Evolutionary conservation across 2,888 invertebrate genomes (phyloP).

Genomic region (Graphium colonna): DNA sequence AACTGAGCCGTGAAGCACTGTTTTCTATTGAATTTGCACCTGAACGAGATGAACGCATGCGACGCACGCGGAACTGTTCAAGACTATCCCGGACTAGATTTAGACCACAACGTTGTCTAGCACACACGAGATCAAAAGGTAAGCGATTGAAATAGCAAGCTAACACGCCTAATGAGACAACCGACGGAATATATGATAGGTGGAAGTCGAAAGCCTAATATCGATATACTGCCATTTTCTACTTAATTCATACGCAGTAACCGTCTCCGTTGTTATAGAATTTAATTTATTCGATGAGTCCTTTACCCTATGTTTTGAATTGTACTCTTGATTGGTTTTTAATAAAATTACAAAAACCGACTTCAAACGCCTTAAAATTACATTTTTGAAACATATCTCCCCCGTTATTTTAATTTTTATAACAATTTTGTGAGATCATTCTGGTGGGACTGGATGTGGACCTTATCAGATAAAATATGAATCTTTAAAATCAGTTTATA

Average conservation of each 20-base stretch:
- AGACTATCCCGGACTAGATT: slow-evolving; percentile 68
- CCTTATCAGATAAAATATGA: too few species aligned
- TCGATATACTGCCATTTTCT: neutral
- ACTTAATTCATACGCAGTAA: slow-evolving; percentile 2
- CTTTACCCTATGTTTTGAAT: too few species aligned
- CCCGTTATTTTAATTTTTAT: too few species aligned
- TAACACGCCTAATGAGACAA: slow-evolving; percentile 27
- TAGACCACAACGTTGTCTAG: slow-evolving; percentile 65
- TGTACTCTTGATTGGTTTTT: too few species aligned
- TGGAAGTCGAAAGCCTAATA: neutral
- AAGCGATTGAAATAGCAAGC: slow-evolving; percentile 38
- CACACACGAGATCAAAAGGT: slow-evolving; percentile 70
- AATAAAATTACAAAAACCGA: too few species aligned
- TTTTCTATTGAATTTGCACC: slow-evolving; percentile 52
- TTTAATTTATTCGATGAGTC: too few species aligned
- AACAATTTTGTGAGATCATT: too few species aligned
- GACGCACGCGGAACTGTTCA: slow-evolving; percentile 67
- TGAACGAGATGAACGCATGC: slow-evolving; percentile 45
- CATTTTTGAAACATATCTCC: too few species aligned
- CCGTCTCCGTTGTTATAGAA: neutral
- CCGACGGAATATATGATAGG: slow-evolving; percentile 34
- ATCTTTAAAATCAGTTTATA: too few species aligned
- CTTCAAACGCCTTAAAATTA: too few species aligned
- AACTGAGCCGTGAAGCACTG: too few species aligned
- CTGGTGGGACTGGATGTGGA: too few species aligned